phyloP scores from a whole-genome alignment of 35 echinoderm and acorn worm genomes.

The Eucidaris tribuloides region DNA sequence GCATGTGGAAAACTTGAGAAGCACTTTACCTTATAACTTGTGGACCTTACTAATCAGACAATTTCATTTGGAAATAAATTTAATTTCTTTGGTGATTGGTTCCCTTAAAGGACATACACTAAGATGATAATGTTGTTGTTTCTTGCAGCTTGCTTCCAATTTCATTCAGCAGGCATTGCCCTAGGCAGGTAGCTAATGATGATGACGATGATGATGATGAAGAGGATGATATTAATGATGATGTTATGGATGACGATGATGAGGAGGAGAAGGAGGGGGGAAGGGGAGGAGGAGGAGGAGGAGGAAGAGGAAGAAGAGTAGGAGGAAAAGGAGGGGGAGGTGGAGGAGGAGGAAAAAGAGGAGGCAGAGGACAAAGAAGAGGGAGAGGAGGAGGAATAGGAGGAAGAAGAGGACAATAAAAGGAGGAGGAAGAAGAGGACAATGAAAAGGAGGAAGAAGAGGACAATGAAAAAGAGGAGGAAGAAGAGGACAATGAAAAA shows the following conservation, averaged over 20 bases:
- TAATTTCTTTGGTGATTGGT: no score
- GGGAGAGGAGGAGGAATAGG: no score
- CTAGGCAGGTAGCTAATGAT: neutral
- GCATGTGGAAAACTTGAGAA: no score
- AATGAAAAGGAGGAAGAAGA: neutral
- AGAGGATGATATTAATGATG: neutral
- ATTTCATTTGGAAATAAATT: no score
- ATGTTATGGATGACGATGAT: neutral
- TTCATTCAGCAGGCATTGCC: no score
- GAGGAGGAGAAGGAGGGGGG: neutral
- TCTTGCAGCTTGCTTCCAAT: no score
- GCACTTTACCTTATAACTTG: no score
- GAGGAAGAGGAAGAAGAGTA: neutral
- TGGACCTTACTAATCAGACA: no score
- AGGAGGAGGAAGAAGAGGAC: neutral
- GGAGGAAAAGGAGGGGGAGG: neutral
- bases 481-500: no score
- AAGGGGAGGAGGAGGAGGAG: neutral
- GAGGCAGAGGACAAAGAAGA: neutral
- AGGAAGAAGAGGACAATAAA: neutral
- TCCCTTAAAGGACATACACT: no score
- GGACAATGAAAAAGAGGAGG: neutral
- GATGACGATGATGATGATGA: neutral
- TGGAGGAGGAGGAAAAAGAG: neutral
- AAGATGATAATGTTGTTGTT: no score